Conservation (phyloP, 2,797 vertebrate species). For the Channa striata region DNA sequence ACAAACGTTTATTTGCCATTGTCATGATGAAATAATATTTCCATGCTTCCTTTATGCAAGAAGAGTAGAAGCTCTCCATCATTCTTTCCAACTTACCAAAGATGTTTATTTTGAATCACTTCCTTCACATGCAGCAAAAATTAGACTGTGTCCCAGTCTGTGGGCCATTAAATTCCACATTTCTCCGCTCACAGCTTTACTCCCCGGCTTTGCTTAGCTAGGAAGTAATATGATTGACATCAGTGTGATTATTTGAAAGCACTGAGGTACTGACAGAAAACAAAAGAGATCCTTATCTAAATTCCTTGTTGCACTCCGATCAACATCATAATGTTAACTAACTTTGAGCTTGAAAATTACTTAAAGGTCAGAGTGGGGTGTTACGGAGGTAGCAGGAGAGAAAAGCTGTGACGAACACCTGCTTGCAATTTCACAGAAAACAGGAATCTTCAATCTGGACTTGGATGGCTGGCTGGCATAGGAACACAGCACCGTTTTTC, state of each 20-base stretch:
- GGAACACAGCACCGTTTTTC: slow-evolving; percentile 76
- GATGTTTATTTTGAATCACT: slow-evolving; percentile 35
- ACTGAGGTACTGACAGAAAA: slow-evolving; percentile 46
- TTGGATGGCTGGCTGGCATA: slow-evolving; percentile 74
- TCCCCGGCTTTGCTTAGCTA: slow-evolving; percentile 44
- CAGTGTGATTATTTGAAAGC: slow-evolving; percentile 34
- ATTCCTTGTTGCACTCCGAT: slow-evolving; percentile 67
- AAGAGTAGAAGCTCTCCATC: slow-evolving; percentile 28
- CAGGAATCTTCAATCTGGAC: slow-evolving; percentile 64
- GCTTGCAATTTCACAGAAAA: slow-evolving; percentile 85
- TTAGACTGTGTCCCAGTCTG: slow-evolving; percentile 64
- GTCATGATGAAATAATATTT: slow-evolving; percentile 22
- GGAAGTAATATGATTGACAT: slow-evolving; percentile 57
- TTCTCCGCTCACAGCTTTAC: slow-evolving; percentile 38
- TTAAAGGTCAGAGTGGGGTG: slow-evolving; percentile 48
- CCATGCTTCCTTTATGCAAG: slow-evolving; percentile 11
- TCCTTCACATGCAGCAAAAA: slow-evolving; percentile 63
- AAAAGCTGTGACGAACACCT: slow-evolving; percentile 79
- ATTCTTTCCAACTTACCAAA: slow-evolving; percentile 58
- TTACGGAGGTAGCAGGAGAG: slow-evolving; percentile 57
- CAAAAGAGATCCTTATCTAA: slow-evolving; percentile 65
- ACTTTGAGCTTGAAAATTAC: slow-evolving; percentile 63
- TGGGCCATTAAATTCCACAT: slow-evolving; percentile 60
- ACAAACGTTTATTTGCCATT: no score
- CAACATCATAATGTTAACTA: slow-evolving; percentile 61